Percentiles rank a stretch among this genome's conserved stretches.
These are phyloP conservation scores for Parnassius apollo DNA, from an alignment of 2,888 invertebrate genomes.

Conservation along the genomic window DNA sequence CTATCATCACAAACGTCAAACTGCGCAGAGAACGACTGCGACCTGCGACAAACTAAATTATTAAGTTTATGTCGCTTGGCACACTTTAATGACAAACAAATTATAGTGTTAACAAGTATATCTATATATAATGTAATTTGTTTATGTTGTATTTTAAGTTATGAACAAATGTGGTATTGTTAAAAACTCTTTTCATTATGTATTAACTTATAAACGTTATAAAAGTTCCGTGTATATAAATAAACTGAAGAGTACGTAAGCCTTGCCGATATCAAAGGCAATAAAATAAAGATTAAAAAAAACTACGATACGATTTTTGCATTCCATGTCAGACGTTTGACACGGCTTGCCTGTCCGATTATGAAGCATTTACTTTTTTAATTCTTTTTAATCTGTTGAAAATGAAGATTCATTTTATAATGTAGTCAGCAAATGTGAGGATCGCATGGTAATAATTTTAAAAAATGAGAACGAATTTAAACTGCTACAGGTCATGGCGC, in stretches of 20 bases:
- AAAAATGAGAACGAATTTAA: slow-evolving; percentile 25
- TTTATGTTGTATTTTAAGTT: too few relatives aligned
- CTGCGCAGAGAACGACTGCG: background rate
- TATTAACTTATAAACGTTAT: too few relatives aligned
- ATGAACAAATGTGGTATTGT: too few relatives aligned
- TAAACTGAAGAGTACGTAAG: background rate
- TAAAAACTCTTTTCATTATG: too few relatives aligned
- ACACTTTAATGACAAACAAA: too few relatives aligned
- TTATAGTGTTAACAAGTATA: too few relatives aligned
- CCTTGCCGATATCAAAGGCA: slow-evolving; percentile 17
- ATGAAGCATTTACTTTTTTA: slow-evolving; percentile 25
- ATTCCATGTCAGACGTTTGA: slow-evolving; percentile 23
- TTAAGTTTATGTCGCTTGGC: too few relatives aligned
- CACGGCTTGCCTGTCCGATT: slow-evolving; percentile 28
- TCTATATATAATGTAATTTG: too few relatives aligned
- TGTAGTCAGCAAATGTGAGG: slow-evolving; percentile 13
- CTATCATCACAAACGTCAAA: background rate
- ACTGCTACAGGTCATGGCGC: slow-evolving; percentile 34
- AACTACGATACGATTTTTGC: slow-evolving; percentile 19
- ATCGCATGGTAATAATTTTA: slow-evolving; percentile 19
- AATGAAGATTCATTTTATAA: slow-evolving; percentile 23
- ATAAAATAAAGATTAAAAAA: slow-evolving; percentile 24
- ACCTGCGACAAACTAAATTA: too few relatives aligned
- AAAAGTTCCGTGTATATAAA: too few relatives aligned
- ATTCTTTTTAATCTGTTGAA: slow-evolving; percentile 20